Base-by-base conservation (phyloP, 2,113 vertebrate species). In the Pseudorasbora parva region DNA sequence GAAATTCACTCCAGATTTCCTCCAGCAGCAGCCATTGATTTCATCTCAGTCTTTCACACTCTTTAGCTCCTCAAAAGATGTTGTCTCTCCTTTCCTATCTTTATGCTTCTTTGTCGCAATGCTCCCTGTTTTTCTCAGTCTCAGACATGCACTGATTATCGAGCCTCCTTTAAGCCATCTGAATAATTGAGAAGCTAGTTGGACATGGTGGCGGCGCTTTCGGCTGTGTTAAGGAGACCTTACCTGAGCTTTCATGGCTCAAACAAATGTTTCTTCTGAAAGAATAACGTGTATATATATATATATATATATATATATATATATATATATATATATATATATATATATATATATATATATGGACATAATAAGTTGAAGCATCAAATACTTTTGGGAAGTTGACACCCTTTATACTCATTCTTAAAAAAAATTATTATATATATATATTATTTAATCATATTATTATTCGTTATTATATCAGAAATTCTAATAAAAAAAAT, bases 111-210 rank as follows among this genome's bases (percentile, higher is more conserved):
- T 47, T 74, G 72, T 74, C 72, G 27, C 43, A 10, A 5, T 59
- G 14, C 57, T 30, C 30, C 21, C 68, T 80, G 37, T 33, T 43
- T 49, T 30, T 79, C 59, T 64, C 77, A 25, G 25, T 59, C 76
- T 47, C 49, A 71, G 75, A 27, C 89, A 89, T 86, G 88, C 88
- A 91, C 86, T 88, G 88, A 91, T 91, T 91, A 91, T 78, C 27
- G 59, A 91, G 81, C 91, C 85, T 86, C 89, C 91, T 88, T 92
- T 88, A 87, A 89, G 90, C 87, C 88, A 87, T 27, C 85, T 94
- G 92, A 94, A 95, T 94, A 92, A 95, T 95, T 94, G 83, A 94
- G 90, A 81, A 93, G 91, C 85, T 89, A 88, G 87, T 75, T 90
- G 90, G 72, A 74, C 72, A 51, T 4, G 21, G 45, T 60, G 82